Conservation (phyloP, 2,113 vertebrate species). For the Mungos mungo region DNA sequence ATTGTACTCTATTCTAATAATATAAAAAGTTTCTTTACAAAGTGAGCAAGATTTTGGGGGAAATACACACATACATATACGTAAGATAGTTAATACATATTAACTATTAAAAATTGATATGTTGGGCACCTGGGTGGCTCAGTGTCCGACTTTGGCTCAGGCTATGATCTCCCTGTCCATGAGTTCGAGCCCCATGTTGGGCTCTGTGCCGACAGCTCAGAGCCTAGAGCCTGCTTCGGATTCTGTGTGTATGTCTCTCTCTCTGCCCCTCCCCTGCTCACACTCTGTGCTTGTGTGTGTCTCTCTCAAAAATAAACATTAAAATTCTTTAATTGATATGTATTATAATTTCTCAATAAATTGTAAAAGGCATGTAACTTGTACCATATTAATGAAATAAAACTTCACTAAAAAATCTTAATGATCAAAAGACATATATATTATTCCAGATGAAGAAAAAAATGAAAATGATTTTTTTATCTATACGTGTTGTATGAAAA, state of each 20-base stretch:
- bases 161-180: no score
- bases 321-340: not conserved
- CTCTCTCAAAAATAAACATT: no score
- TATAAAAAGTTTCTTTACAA: not conserved
- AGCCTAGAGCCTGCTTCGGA: no score
- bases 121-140: no score
- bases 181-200: no score
- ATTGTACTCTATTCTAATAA: slow-evolving; percentile 34
- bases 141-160: no score
- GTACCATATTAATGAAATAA: slow-evolving; percentile 54
- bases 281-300: no score
- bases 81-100: not conserved
- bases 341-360: not conserved
- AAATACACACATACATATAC: not conserved
- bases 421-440: slow-evolving; percentile 20
- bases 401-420: not conserved
- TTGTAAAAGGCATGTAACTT: not conserved
- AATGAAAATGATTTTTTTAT: not conserved
- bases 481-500: not conserved
- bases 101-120: slow-evolving; percentile 12
- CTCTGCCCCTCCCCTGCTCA: no score
- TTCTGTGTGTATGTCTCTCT: no score
- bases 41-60: not conserved
- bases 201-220: no score
- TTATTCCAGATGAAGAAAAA: slow-evolving; percentile 12